Base-by-base conservation (phyloP, 2,888 invertebrate genomes). In the Agrochola circellaris region DNA sequence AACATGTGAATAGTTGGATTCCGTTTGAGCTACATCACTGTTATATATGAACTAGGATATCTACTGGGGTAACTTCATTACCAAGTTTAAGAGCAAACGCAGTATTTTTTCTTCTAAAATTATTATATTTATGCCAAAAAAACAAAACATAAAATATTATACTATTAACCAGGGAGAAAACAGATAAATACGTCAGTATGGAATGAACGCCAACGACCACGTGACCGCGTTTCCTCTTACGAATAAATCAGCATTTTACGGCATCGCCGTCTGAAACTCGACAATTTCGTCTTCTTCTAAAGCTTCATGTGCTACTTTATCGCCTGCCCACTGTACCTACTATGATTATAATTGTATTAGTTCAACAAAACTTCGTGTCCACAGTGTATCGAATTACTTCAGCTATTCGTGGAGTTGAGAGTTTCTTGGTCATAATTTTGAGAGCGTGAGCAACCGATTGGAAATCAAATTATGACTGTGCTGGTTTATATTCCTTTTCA, bases 391-490 rank as follows among this genome's bases (percentile, higher is more conserved):
- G 42, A 60, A 61, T 45, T 42, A 51, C 38, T 60, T 58, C 54
- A 56, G 13, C 9, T 42, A 15, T 51, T 42, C 38, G 48, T 82
- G 34, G 3, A 65, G 34, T 61, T 76, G 30, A 54, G 20, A 75
- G 42, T 77, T 82, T 66, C 70, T 70, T 60, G 56, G 11, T 72
- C 34, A 56, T 73, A 70, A 79, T 71, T 75, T 34, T n/a, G 51
- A 69, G 51, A 34, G n/a, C 34, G 26, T 23, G 56, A 68, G 48
- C 62, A 61, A 64, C 61, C 38, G 61, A 58, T 13, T 76, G 65
- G 71, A 72, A 72, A 78, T 76, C 66, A 58, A 78, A 76, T 81
- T 69, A 84, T 51, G 69, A 68, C 48, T 71, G 72, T 38, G 38
- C 11, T 58, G 45, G 30, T 48, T 54, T 38, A 58, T 76, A 62